Percentiles rank a stretch among this genome's conserved stretches.
phyloP scores from a whole-genome alignment of 2,797 vertebrate species.

The Cirrhinus molitorella region DNA sequence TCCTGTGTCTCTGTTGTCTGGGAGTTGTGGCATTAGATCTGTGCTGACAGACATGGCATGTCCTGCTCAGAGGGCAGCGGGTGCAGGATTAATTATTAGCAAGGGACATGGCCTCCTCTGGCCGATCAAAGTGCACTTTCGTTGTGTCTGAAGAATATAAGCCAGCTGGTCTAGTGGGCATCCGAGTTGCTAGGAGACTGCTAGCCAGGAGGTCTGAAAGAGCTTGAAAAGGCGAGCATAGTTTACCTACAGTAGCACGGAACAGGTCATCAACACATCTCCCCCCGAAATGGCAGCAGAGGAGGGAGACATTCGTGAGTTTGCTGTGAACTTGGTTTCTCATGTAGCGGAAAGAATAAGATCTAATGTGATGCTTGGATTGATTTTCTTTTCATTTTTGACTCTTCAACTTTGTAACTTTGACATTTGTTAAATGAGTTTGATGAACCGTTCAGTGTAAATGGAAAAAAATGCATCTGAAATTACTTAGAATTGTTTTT shows the following conservation, averaged over 20 bases:
- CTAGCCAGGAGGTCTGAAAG: constrained; percentile 63
- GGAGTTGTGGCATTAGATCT: constrained; percentile 57
- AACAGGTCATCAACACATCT: constrained; percentile 67
- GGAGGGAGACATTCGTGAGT: constrained; percentile 73
- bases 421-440: neutral
- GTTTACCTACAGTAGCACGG: constrained; percentile 73
- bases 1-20: constrained; percentile 58
- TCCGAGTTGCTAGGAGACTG: constrained; percentile 75
- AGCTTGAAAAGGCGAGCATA: constrained; percentile 69
- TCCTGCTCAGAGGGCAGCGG: constrained; percentile 65
- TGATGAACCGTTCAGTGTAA: constrained; percentile 11
- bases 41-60: constrained; percentile 72
- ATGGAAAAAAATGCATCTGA: neutral
- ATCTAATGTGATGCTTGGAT: neutral
- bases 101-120: constrained; percentile 75
- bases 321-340: constrained; percentile 3
- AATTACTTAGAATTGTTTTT: neutral
- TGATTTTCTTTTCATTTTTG: constrained; percentile 1
- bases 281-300: constrained; percentile 70
- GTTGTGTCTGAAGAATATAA: constrained; percentile 58
- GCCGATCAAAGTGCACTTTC: constrained; percentile 74
- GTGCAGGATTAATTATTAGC: constrained; percentile 83
- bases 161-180: constrained; percentile 50
- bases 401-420: constrained; percentile 8
- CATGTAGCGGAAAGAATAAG: neutral